Base-by-base conservation (phyloP, 2,113 vertebrate genomes). In the Raja brachyura region DNA sequence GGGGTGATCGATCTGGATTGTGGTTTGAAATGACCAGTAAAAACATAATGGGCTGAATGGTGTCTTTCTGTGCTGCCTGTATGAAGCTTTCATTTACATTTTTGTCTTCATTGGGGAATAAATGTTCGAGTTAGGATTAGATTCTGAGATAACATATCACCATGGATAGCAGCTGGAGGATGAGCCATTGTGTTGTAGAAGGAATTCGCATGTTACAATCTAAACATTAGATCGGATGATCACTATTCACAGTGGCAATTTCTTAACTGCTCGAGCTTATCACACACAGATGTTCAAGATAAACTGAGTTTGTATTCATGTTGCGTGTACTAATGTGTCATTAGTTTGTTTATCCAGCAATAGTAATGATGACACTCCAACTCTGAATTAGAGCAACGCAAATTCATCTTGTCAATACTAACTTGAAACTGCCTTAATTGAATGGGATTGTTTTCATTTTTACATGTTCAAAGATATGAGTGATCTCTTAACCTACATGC, bases 241-340 rank as follows among this genome's bases (percentile, higher is more conserved):
- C 56, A 61, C 81, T 61, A 4, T 85, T 85, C 56, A 85, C 54
- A n/a, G 22, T 61, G 81, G 54, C 56, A 85, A n/a, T 85, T 85
- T 13, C 56, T 85, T 85, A 13, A 61, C 28, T 85, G 56, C 20
- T 61, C 3, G 25, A 85, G 81, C 33, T 81, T 81, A 54, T 81
- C 39, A 81, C 78, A 81, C 39, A 48, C 39, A 48, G 77, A 39
- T 81, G 78, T 81, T 81, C 78, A 48, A 54, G 78, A 85, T 85
- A 28, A 61, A 59, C 81, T n/a, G 16, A 85, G 54, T 25, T 85
- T 85, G 54, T n/a, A n/a, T 85, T 85, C 81, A 85, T 85, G 81
- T n/a, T 61, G 28, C 11, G 11, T 61, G 13, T 85, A 61, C 54
- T 85, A 61, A 85, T 61, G 56, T n/a, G 5, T 28, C 54, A 28